Percentiles rank a stretch among this genome's conserved stretches.
These are phyloP conservation scores for Stegophylla sp. DNA, from an alignment of 2,888 invertebrate genomes.

Conservation along the genomic window DNA sequence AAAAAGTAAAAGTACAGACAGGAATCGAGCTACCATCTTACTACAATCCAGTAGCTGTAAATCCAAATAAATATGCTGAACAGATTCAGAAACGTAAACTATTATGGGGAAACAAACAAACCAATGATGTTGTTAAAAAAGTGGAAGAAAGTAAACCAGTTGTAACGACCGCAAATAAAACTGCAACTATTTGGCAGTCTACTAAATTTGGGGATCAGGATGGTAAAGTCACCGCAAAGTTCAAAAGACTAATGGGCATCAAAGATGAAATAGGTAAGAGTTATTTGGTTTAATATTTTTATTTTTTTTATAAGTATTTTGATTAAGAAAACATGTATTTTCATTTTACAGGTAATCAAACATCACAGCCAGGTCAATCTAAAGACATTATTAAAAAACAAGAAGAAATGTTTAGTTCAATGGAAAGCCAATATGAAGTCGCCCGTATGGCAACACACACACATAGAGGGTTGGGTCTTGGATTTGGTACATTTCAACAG, in stretches of 20 bases:
- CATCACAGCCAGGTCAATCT: constrained; percentile 42
- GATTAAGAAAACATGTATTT: no score
- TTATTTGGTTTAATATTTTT: background rate
- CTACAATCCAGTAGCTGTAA: constrained; percentile 78
- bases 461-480: constrained; percentile 86
- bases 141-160: constrained; percentile 28
- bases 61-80: constrained; percentile 82
- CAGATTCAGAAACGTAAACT: constrained; percentile 91
- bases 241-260: constrained; percentile 96
- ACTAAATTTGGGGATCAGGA: constrained; percentile 90
- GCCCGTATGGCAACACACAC: constrained; percentile 95
- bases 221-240: constrained; percentile 91
- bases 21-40: constrained; percentile 72
- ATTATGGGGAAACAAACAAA: constrained; percentile 74
- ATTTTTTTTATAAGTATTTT: constrained; percentile 26
- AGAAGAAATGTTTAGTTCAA: constrained; percentile 87
- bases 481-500: constrained; percentile 70
- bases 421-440: constrained; percentile 96
- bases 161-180: constrained; percentile 42
- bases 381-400: constrained; percentile 65
- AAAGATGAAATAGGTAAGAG: constrained; percentile 67
- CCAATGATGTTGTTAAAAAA: constrained; percentile 34
- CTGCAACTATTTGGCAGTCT: constrained; percentile 72
- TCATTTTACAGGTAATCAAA: constrained; percentile 26
- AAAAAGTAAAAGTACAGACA: constrained; percentile 65